Evolutionary conservation across 1,140 invertebrate genomes (phyloP).

Genomic region (Trachelipus rathkii): DNA sequence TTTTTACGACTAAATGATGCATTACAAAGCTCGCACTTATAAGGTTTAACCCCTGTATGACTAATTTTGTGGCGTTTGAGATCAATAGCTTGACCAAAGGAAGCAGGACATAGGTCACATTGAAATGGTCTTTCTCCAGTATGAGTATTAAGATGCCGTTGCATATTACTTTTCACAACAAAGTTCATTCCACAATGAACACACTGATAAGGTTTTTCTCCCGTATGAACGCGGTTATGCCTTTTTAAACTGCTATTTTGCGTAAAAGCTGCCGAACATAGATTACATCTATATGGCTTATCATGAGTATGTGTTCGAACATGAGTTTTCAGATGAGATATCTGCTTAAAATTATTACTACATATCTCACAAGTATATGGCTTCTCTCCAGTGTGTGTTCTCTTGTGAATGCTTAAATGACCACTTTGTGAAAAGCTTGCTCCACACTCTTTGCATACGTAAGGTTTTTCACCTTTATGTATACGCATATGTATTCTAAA

Average conservation of each 20-base stretch:
- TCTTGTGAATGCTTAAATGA: conserved; percentile 78
- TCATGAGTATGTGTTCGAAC: conserved; percentile 54
- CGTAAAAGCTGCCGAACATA: conserved; percentile 50
- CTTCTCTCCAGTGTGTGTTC: conserved; percentile 72
- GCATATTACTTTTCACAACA: conserved; percentile 46
- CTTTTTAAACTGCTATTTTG: conserved; percentile 42
- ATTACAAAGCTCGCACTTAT: conserved; percentile 43
- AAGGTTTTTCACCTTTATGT: conserved; percentile 55
- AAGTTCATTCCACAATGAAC: conserved; percentile 47
- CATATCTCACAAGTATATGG: conserved; percentile 83
- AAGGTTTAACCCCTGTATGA: conserved; percentile 46
- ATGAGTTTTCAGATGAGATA: conserved; percentile 52
- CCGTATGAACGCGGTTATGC: conserved; percentile 46
- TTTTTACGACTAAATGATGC: conserved; percentile 44
- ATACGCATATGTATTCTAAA: conserved; percentile 55
- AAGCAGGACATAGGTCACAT: conserved; percentile 57
- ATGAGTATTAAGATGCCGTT: conserved; percentile 47
- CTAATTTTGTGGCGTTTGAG: conserved; percentile 44
- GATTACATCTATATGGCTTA: conserved; percentile 58
- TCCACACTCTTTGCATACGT: conserved; percentile 52
- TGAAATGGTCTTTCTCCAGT: conserved; percentile 49
- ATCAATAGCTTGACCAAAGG: conserved; percentile 50
- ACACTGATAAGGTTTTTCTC: conserved; percentile 49
- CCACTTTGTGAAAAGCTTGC: conserved; percentile 60
- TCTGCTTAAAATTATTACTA: conserved; percentile 82